These are phyloP conservation scores for Erynnis tages DNA, from an alignment of 2,888 invertebrate genomes.

Conservation along the genomic window DNA sequence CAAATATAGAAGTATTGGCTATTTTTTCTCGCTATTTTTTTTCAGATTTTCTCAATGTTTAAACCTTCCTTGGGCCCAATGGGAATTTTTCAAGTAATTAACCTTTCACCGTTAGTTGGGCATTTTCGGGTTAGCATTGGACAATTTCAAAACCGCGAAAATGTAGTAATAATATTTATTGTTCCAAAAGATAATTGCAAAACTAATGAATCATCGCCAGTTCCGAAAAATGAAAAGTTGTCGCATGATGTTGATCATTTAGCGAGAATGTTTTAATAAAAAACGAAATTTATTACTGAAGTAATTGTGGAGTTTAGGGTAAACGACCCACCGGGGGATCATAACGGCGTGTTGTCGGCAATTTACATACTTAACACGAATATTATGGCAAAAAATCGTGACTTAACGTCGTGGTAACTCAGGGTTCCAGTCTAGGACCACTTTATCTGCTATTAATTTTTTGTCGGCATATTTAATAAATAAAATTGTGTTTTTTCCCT, in stretches of 20 bases:
- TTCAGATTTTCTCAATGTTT: no score
- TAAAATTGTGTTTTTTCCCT: no score
- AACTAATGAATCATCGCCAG: neutral
- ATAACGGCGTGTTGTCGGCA: constrained; percentile 17
- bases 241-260: constrained; percentile 19
- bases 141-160: no score
- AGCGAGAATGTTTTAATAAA: constrained; percentile 20
- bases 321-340: constrained; percentile 22
- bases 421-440: constrained; percentile 4
- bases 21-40: no score
- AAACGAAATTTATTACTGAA: constrained; percentile 25
- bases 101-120: no score
- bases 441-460: neutral
- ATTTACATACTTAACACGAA: constrained; percentile 26
- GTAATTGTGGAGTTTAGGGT: constrained; percentile 25
- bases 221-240: constrained; percentile 7
- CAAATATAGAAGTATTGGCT: no score
- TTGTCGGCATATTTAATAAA: no score
- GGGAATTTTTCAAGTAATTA: no score
- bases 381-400: constrained; percentile 34
- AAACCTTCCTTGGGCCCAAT: no score
- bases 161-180: no score
- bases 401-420: constrained; percentile 25
- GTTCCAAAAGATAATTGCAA: neutral
- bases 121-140: no score